These are phyloP conservation scores for Amblyornis subalaris DNA, from an alignment of 2,113 vertebrate genomes.

Conservation along the genomic window DNA sequence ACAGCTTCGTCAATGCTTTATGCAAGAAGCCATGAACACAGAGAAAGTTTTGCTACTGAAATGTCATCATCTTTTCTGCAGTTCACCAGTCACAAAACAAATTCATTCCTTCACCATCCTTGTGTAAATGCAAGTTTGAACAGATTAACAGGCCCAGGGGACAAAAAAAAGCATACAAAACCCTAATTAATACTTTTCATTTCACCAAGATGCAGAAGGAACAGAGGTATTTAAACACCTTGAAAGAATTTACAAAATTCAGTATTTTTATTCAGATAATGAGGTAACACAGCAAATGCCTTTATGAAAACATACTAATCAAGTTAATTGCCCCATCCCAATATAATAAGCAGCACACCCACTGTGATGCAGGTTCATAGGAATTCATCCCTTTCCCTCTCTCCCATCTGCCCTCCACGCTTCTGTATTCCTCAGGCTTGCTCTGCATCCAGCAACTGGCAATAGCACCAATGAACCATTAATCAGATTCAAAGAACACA, in stretches of 20 bases:
- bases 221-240: background rate
- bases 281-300: background rate
- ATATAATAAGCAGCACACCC: background rate
- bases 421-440: background rate
- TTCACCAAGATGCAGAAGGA: background rate
- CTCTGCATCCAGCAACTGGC: background rate
- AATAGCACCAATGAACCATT: background rate
- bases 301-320: background rate
- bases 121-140: background rate
- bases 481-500: background rate
- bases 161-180: background rate
- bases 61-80: background rate
- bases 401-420: background rate
- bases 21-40: background rate
- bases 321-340: background rate
- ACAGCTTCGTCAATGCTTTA: background rate
- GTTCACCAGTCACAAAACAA: background rate
- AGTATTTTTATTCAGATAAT: background rate
- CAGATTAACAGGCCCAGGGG: background rate
- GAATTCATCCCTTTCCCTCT: background rate
- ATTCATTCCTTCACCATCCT: background rate
- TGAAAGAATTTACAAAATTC: background rate
- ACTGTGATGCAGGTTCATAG: background rate
- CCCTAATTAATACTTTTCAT: background rate
- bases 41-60: background rate